phyloP scores from a whole-genome alignment of 2,888 invertebrate genomes.

The Adelognathus sp. region DNA sequence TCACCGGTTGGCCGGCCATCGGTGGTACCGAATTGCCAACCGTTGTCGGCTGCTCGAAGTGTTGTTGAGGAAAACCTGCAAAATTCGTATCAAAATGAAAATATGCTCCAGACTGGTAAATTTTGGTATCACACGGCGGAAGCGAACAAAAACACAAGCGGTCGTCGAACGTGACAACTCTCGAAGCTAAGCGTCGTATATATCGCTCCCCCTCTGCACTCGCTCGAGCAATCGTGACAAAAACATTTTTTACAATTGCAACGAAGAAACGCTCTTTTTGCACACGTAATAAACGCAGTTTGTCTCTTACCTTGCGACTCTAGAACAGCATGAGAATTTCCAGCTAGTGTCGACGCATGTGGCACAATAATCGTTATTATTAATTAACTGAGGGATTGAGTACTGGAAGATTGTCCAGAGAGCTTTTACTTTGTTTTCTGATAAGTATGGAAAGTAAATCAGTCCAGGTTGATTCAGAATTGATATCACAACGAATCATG shows the following conservation, averaged over 20 bases:
- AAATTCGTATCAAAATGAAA: not conserved
- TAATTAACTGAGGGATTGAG: slow-evolving; percentile 43
- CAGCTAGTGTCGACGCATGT: slow-evolving; percentile 74
- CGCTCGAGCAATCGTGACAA: not conserved
- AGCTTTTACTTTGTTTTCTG: no score
- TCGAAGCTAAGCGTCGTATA: not conserved
- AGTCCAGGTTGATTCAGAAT: no score
- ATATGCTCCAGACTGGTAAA: not conserved
- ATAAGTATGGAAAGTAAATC: no score
- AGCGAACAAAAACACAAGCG: not conserved
- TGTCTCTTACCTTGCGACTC: slow-evolving; percentile 78
- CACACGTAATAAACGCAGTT: slow-evolving; percentile 53
- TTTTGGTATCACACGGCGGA: not conserved
- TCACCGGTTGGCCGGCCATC: slow-evolving; percentile 75
- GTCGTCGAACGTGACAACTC: not conserved
- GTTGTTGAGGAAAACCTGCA: slow-evolving; percentile 75
- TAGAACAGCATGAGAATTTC: slow-evolving; percentile 79
- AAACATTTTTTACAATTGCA: slow-evolving; percentile 10
- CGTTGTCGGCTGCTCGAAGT: slow-evolving; percentile 76
- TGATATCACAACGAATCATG: no score
- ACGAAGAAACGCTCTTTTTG: slow-evolving; percentile 35
- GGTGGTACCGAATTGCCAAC: slow-evolving; percentile 73
- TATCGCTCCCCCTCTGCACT: not conserved
- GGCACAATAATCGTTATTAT: slow-evolving; percentile 64
- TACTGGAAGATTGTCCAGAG: no score